These are phyloP conservation scores for Punctoribates punctum DNA, from an alignment of 2,888 invertebrate species.

Conservation along the genomic window DNA sequence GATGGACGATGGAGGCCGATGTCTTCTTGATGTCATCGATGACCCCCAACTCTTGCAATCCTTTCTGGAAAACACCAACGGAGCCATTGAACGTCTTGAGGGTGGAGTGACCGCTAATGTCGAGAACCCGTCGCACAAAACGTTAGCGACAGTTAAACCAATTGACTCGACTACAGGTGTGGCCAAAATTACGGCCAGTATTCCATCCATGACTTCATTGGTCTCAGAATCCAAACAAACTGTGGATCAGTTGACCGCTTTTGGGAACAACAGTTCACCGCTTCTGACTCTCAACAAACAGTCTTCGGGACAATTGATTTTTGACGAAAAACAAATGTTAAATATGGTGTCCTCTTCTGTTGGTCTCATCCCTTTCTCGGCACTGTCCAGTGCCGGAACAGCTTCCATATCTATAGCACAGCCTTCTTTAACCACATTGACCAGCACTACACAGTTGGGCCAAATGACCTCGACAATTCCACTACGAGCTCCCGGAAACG, in stretches of 20 bases:
- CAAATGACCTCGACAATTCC: constrained; percentile 19
- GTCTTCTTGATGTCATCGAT: constrained; percentile 53
- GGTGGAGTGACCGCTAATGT: constrained; percentile 15
- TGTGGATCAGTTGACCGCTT: constrained; percentile 38
- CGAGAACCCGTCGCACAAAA: constrained; percentile 12
- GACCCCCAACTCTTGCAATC: constrained; percentile 52
- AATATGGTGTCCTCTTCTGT: constrained; percentile 35
- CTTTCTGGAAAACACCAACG: constrained; percentile 50
- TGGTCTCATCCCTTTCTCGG: constrained; percentile 35
- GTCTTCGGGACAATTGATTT: constrained; percentile 5
- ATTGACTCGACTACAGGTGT: constrained; percentile 25
- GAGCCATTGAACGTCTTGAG: constrained; percentile 27
- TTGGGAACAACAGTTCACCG: not conserved
- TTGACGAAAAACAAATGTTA: constrained; percentile 26
- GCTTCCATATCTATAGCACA: constrained; percentile 28
- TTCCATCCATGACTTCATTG: not conserved
- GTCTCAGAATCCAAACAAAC: constrained; percentile 28
- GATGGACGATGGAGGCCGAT: constrained; percentile 54
- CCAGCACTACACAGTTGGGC: not conserved
- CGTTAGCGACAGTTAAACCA: not conserved
- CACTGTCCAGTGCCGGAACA: constrained; percentile 11
- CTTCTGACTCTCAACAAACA: not conserved
- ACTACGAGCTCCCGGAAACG: not conserved
- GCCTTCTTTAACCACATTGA: not conserved
- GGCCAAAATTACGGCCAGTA: constrained; percentile 31